phyloP scores from a whole-genome alignment of 2,113 vertebrate genomes.

The Megaptera novaeangliae region DNA sequence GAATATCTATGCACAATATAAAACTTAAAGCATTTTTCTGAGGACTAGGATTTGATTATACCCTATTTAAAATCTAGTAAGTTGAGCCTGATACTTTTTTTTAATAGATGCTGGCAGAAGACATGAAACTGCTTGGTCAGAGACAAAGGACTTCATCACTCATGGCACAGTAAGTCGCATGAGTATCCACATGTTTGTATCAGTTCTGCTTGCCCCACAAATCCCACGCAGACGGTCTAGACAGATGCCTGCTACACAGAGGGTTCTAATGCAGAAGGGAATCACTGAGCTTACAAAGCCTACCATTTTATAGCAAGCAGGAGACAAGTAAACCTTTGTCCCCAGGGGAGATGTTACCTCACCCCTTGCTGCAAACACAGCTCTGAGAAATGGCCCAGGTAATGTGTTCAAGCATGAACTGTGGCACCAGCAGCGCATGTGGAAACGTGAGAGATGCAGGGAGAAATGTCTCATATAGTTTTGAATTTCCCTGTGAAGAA shows the following conservation, averaged over 20 bases:
- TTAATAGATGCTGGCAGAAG: background rate
- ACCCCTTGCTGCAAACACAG: background rate
- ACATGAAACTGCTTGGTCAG: background rate
- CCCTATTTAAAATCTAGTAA: background rate
- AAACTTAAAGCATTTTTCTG: background rate
- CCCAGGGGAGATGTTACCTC: background rate
- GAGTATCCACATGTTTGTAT: background rate
- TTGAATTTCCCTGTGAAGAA: background rate
- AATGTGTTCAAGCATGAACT: background rate
- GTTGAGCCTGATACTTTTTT: background rate
- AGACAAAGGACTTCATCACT: background rate
- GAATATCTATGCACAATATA: background rate
- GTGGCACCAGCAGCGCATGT: background rate
- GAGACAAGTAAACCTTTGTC: background rate
- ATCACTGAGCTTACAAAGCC: background rate
- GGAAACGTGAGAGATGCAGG: fast-evolving
- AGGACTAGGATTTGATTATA: background rate
- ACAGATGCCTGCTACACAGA: background rate
- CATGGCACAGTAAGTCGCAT: background rate
- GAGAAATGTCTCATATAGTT: background rate
- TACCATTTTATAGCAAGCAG: background rate
- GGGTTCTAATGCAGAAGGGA: background rate
- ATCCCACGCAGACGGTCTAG: background rate
- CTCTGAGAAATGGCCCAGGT: background rate
- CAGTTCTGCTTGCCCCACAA: background rate